Evolutionary conservation across 2,113 vertebrate genomes (phyloP).

Genomic region (Marmota monax): DNA sequence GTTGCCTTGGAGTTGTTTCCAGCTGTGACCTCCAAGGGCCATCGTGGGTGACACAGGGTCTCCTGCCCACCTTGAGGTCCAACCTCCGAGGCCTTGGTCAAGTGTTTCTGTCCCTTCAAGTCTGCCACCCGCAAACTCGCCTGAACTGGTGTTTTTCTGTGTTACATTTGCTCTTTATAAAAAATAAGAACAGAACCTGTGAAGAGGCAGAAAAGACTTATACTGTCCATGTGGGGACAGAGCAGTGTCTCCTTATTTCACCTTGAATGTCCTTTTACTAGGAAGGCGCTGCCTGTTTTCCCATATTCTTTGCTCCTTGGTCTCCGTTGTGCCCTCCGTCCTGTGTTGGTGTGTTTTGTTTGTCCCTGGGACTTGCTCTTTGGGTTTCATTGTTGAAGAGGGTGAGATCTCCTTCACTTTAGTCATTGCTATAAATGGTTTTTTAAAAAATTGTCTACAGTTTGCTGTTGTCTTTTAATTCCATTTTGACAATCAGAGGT

Average conservation of each 20-base stretch:
- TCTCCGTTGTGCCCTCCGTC: neutral
- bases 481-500: neutral
- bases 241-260: neutral
- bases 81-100: neutral
- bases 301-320: neutral
- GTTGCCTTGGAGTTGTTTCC: neutral
- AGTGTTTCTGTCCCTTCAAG: neutral
- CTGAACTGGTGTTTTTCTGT: neutral
- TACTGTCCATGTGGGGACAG: neutral
- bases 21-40: neutral
- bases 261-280: neutral
- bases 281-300: neutral
- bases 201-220: neutral
- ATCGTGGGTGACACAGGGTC: neutral
- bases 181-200: neutral
- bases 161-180: constrained; percentile 12
- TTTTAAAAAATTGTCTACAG: neutral
- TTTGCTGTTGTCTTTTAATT: constrained; percentile 28
- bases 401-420: neutral
- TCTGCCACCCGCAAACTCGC: neutral
- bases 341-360: neutral
- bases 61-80: neutral
- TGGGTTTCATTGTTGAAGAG: neutral
- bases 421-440: neutral
- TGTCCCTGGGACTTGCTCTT: neutral